Base-by-base conservation (phyloP, 2,888 invertebrate species). In the Meta bourneti region DNA sequence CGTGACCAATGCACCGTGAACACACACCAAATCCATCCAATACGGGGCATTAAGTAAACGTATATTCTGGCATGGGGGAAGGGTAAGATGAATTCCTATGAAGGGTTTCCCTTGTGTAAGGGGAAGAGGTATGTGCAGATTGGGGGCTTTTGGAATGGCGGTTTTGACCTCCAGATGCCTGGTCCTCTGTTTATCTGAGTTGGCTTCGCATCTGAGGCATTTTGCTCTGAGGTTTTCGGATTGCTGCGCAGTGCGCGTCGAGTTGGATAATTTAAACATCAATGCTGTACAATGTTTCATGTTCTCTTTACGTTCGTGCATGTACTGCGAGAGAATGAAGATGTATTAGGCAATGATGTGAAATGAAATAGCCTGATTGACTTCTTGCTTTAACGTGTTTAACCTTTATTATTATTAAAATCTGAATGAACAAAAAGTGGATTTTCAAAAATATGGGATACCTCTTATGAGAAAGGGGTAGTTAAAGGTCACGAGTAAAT, bases 41-140 rank as follows among this genome's bases (percentile, higher is more conserved):
- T 82, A 48, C 54, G 20, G 19, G 84, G 77, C 9, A 74, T 85
- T 75, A 85, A 19, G 75, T 75, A 75, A 85, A 85, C 84, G 74
- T 85, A 75, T 85, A 85, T 85, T 75, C 84, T n/a, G 54, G 20
- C 34, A 71, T 1, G 71, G 48, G 48, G 72, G 11, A 34, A 11
- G n/a, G 61, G 4, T 9, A 72, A 34, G 72, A 52, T 69, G n/a
- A 61, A 75, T 85, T 69, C 20, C n/a, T 7, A 13, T 8, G 48
- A 83, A 74, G 84, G 49, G 72, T 61, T 7, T 34, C 79, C n/a
- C n/a, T 52, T 16, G 79, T 49, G 49, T 19, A 75, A 20, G 20
- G 9, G 20, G 6, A 0, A 48, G 2, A 16, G 48, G 51, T 19
- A 6, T 11, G 20, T 7, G 70, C 9, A 34, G 70, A 51, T 71